phyloP scores from a whole-genome alignment of 1,140 invertebrate genomes.

The Calliphora vicina region DNA sequence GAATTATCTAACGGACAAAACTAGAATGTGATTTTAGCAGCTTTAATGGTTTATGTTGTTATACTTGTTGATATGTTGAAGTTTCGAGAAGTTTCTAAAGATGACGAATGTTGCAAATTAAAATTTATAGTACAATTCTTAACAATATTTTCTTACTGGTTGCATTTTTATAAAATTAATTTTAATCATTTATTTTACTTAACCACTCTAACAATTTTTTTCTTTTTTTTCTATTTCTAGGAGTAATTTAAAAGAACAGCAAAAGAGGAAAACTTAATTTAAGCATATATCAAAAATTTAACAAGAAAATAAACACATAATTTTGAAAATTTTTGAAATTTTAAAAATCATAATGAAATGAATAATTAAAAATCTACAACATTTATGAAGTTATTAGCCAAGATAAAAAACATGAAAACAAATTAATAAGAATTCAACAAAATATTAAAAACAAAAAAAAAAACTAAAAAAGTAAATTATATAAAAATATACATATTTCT shows the following conservation, averaged over 20 bases:
- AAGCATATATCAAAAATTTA: conserved; percentile 27
- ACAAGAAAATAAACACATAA: not conserved
- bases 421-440: conserved; percentile 11
- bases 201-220: not conserved
- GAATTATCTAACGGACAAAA: no score
- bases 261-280: conserved; percentile 19
- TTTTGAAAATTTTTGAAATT: conserved; percentile 29
- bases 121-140: no score
- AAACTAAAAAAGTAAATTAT: conserved; percentile 14
- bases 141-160: no score
- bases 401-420: not conserved
- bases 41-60: no score
- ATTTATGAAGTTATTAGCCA: conserved; percentile 23
- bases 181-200: no score
- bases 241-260: not conserved
- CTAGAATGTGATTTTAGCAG: no score
- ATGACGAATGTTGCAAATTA: no score
- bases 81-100: no score
- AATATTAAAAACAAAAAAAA: conserved; percentile 20
- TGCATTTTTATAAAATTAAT: no score
- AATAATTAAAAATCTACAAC: conserved; percentile 11
- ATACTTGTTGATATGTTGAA: no score
- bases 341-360: conserved; percentile 5
- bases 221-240: not conserved
- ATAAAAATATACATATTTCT: conserved; percentile 15